Evolutionary conservation across 2,888 invertebrate genomes (phyloP).

Genomic region (Nomada ferruginata): DNA sequence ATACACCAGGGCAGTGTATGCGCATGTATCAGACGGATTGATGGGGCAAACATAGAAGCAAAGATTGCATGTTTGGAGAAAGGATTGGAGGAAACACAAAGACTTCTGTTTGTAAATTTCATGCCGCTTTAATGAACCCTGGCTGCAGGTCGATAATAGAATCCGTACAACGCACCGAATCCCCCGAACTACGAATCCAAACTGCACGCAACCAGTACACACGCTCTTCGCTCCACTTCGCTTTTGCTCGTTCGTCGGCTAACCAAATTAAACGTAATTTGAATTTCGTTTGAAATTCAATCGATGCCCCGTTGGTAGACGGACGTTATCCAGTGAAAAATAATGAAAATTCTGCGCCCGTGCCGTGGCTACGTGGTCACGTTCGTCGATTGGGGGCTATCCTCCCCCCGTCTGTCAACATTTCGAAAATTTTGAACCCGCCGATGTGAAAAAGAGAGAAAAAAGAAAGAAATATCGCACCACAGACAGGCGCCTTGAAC

Average conservation of each 20-base stretch:
- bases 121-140: constrained; percentile 66
- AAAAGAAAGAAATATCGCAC: not conserved
- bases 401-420: constrained; percentile 23
- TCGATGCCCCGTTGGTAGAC: constrained; percentile 70
- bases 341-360: constrained; percentile 67
- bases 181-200: constrained; percentile 59
- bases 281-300: constrained; percentile 83
- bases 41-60: not conserved
- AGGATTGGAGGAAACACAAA: constrained; percentile 13
- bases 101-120: constrained; percentile 61
- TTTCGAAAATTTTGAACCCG: constrained; percentile 56
- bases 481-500: not conserved
- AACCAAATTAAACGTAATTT: constrained; percentile 82
- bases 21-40: not conserved
- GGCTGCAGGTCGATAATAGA: constrained; percentile 74
- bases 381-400: constrained; percentile 25
- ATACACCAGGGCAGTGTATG: not conserved
- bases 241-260: constrained; percentile 59
- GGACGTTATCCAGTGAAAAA: constrained; percentile 67
- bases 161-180: constrained; percentile 71
- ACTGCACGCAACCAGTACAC: constrained; percentile 61
- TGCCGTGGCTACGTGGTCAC: constrained; percentile 40
- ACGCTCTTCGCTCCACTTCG: constrained; percentile 32
- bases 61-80: not conserved
- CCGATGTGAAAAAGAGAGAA: not conserved